These are phyloP conservation scores for Maniola jurtina DNA, from an alignment of 1,140 invertebrate species.

Conservation along the genomic window DNA sequence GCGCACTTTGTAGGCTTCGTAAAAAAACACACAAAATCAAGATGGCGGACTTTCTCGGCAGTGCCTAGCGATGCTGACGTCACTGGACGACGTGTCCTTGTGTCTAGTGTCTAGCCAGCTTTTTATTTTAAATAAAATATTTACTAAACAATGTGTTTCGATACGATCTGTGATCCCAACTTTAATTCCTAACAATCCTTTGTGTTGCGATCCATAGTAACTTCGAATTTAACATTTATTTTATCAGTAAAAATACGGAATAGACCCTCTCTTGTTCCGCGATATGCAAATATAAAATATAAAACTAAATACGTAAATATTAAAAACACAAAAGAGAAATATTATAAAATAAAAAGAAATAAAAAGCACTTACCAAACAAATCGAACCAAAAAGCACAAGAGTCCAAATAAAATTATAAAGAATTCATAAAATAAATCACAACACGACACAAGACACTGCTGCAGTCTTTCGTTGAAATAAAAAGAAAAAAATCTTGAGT, in stretches of 20 bases:
- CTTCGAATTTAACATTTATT: conserved; percentile 16
- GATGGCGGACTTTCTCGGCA: conserved; percentile 73
- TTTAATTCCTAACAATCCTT: conserved; percentile 1
- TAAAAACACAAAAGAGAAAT: conserved; percentile 27
- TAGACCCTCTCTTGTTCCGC: not conserved
- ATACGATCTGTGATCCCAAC: conserved; percentile 2
- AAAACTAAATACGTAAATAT: conserved; percentile 29
- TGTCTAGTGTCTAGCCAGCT: conserved; percentile 54
- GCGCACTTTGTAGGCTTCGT: conserved; percentile 67
- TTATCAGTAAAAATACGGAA: not conserved
- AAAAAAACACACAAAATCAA: conserved; percentile 69
- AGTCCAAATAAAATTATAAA: conserved; percentile 63
- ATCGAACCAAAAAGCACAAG: conserved; percentile 62
- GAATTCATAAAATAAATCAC: conserved; percentile 58
- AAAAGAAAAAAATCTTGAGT: conserved; percentile 58
- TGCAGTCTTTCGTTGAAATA: conserved; percentile 55
- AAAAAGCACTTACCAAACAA: conserved; percentile 68
- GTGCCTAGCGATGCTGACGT: conserved; percentile 73
- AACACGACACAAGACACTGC: conserved; percentile 73
- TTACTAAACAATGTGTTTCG: conserved; percentile 14
- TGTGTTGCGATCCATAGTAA: conserved; percentile 3
- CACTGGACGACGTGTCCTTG: conserved; percentile 72
- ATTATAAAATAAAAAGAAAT: conserved; percentile 41
- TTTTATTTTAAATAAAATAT: conserved; percentile 40
- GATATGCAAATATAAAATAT: conserved; percentile 10